Evolutionary conservation across 2,888 invertebrate genomes (phyloP).

Genomic region (Leptopilina syphax): DNA sequence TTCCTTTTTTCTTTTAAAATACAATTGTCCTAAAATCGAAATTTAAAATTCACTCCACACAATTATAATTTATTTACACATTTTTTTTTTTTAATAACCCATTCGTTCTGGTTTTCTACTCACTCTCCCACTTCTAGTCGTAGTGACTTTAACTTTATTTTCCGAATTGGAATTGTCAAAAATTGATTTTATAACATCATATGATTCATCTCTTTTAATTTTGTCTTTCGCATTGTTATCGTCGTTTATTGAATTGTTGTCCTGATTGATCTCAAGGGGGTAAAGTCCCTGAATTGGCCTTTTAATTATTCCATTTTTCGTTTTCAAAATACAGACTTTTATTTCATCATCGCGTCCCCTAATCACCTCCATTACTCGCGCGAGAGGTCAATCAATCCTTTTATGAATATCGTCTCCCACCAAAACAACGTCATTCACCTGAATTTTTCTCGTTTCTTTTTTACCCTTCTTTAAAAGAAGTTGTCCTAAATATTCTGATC

Average conservation of each 20-base stretch:
- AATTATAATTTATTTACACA: no score
- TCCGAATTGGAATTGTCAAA: neutral
- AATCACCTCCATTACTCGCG: slow-evolving; percentile 7
- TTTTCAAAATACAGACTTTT: slow-evolving; percentile 38
- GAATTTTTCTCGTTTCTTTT: slow-evolving; percentile 23
- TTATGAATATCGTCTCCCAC: slow-evolving; percentile 54
- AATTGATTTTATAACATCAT: no score
- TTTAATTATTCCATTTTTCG: slow-evolving; percentile 19
- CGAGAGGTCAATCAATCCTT: slow-evolving; percentile 42
- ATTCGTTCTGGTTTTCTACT: slow-evolving; percentile 6
- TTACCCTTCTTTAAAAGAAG: neutral
- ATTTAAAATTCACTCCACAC: no score
- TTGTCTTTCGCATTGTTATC: neutral
- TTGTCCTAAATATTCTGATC: slow-evolving; percentile 20
- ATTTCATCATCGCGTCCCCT: slow-evolving; percentile 6
- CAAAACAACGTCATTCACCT: slow-evolving; percentile 53
- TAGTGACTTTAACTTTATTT: neutral
- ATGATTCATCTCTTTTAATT: neutral
- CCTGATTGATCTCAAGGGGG: slow-evolving; percentile 8
- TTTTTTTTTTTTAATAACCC: no score
- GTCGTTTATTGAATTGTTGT: neutral
- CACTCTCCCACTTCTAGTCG: neutral
- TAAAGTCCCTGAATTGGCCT: slow-evolving; percentile 38
- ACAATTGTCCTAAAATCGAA: no score
- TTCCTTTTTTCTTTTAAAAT: no score